Evolutionary conservation across 1,140 invertebrate genomes (phyloP).

Genomic region (Heliconius hermathena): DNA sequence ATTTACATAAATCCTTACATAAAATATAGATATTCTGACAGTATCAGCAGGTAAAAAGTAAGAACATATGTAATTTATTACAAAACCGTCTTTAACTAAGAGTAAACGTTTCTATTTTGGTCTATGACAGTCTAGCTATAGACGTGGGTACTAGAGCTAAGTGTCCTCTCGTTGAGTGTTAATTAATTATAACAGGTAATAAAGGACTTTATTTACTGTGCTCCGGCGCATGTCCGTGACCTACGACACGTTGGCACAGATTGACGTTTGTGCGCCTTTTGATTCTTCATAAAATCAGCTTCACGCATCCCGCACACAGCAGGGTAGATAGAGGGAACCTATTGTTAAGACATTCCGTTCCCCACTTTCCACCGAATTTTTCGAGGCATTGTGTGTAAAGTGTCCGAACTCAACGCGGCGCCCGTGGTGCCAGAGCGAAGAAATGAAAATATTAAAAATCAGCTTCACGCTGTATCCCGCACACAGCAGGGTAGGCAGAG

Average conservation of each 20-base stretch:
- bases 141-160: background rate
- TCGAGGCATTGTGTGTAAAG: too few relatives aligned
- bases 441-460: too few relatives aligned
- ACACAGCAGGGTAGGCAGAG: too few relatives aligned
- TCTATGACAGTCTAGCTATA: constrained; percentile 3
- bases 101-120: background rate
- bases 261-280: background rate
- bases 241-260: background rate
- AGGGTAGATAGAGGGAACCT: too few relatives aligned
- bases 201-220: constrained; percentile 1
- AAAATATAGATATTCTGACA: too few relatives aligned
- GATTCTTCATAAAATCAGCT: background rate
- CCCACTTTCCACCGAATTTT: too few relatives aligned
- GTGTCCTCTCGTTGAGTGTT: background rate
- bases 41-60: too few relatives aligned
- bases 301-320: background rate
- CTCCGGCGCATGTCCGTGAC: background rate
- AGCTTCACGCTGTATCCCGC: too few relatives aligned
- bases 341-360: too few relatives aligned
- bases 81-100: background rate
- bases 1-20: too few relatives aligned
- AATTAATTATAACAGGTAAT: constrained; percentile 16
- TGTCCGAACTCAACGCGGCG: too few relatives aligned
- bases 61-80: background rate
- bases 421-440: too few relatives aligned